These are phyloP conservation scores for Euzophera pinguis DNA, from an alignment of 2,888 invertebrate species.

Conservation along the genomic window DNA sequence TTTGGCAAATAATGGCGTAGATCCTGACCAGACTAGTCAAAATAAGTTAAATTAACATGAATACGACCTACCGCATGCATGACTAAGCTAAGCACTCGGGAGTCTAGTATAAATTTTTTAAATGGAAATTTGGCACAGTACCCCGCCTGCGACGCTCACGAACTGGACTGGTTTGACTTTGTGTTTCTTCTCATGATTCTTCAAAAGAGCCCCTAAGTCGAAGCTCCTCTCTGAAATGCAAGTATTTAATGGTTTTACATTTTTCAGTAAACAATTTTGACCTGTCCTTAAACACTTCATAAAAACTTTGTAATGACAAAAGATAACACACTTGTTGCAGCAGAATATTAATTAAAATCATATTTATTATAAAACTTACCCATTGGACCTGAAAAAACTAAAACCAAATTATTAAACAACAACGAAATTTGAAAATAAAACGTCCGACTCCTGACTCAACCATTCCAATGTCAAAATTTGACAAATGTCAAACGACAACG, in stretches of 20 bases:
- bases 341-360: background rate
- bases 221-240: constrained; percentile 55
- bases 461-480: background rate
- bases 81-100: constrained; percentile 20
- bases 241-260: background rate
- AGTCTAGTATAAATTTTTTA: constrained; percentile 16
- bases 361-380: constrained; percentile 36
- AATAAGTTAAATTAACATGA: constrained; percentile 9
- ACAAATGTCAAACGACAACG: too few relatives aligned
- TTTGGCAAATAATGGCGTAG: constrained; percentile 4
- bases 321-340: background rate
- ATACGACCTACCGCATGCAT: constrained; percentile 33
- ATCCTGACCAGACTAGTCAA: background rate
- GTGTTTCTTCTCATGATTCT: constrained; percentile 54
- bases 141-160: constrained; percentile 56
- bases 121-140: constrained; percentile 34
- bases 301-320: background rate
- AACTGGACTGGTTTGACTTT: constrained; percentile 59
- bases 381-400: constrained; percentile 51
- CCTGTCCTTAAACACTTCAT: too few relatives aligned
- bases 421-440: constrained; percentile 32
- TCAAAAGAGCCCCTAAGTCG: constrained; percentile 51
- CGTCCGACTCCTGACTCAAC: constrained; percentile 16
- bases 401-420: constrained; percentile 24
- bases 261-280: too few relatives aligned